phyloP scores from a whole-genome alignment of 2,113 vertebrate species.

The Rattus rattus region DNA sequence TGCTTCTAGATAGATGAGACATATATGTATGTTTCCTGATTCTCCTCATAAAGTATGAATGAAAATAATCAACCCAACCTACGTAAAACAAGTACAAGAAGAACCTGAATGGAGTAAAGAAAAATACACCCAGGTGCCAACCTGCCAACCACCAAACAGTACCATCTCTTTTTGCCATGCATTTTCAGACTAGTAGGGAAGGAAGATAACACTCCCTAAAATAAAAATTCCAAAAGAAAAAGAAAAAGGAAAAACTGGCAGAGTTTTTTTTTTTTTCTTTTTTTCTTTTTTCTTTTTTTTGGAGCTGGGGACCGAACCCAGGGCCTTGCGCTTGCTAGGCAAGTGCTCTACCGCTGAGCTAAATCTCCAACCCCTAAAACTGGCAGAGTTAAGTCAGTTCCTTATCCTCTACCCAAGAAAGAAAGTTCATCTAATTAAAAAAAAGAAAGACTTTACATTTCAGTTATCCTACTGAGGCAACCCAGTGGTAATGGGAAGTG shows the following conservation, averaged over 20 bases:
- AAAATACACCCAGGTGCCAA: background rate
- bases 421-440: background rate
- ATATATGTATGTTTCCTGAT: background rate
- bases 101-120: background rate
- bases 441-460: background rate
- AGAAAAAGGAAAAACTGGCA: background rate
- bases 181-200: background rate
- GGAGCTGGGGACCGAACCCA: too few relatives aligned
- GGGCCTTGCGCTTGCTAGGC: too few relatives aligned
- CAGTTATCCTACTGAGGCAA: background rate
- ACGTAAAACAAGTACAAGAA: background rate
- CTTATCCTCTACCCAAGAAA: background rate
- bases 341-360: too few relatives aligned
- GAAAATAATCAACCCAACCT: background rate
- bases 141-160: background rate
- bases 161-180: background rate
- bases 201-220: background rate
- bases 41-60: background rate
- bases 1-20: background rate
- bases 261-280: too few relatives aligned
- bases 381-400: background rate
- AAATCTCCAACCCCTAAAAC: too few relatives aligned
- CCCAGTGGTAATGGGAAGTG: background rate
- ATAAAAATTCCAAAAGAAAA: background rate
- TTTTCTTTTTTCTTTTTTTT: too few relatives aligned